These are phyloP conservation scores for Aldrovandia affinis DNA, from an alignment of 2,797 vertebrate genomes.

Conservation along the genomic window DNA sequence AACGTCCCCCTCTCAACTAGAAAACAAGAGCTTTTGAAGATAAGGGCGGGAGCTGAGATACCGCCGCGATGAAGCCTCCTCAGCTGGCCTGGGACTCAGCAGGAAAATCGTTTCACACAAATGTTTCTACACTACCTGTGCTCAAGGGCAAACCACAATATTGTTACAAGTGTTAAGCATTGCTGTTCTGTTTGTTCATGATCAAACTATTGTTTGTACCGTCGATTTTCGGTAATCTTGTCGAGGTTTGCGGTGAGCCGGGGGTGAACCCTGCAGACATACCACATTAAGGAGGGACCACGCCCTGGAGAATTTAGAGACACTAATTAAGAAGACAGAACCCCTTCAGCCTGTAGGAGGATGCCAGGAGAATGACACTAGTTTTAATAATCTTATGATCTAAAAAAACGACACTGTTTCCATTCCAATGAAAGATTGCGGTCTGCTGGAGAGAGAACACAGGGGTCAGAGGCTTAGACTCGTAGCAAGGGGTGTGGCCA, in stretches of 20 bases:
- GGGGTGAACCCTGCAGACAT: background rate
- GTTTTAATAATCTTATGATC: background rate
- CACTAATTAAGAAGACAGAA: slow-evolving; percentile 12
- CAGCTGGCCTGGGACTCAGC: background rate
- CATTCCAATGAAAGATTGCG: slow-evolving; percentile 46
- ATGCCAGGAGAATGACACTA: background rate
- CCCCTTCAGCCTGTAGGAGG: background rate
- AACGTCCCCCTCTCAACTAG: background rate
- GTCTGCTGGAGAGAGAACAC: background rate
- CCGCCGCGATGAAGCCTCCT: background rate
- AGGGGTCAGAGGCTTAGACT: slow-evolving; percentile 19
- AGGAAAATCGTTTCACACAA: background rate
- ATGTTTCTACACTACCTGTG: background rate
- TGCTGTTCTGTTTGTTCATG: background rate
- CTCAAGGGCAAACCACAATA: background rate
- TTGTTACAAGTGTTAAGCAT: no score
- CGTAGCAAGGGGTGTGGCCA: background rate
- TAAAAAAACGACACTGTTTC: slow-evolving; percentile 45
- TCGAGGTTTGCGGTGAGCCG: background rate
- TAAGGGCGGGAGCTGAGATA: background rate
- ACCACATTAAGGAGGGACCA: background rate
- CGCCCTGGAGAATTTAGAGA: slow-evolving; percentile 13
- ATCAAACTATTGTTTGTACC: background rate
- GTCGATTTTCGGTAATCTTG: background rate
- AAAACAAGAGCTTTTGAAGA: background rate